Percentiles rank a stretch among this genome's conserved stretches.
phyloP scores from a whole-genome alignment of 2,888 invertebrate species.

The Entomobrya multifasciata region DNA sequence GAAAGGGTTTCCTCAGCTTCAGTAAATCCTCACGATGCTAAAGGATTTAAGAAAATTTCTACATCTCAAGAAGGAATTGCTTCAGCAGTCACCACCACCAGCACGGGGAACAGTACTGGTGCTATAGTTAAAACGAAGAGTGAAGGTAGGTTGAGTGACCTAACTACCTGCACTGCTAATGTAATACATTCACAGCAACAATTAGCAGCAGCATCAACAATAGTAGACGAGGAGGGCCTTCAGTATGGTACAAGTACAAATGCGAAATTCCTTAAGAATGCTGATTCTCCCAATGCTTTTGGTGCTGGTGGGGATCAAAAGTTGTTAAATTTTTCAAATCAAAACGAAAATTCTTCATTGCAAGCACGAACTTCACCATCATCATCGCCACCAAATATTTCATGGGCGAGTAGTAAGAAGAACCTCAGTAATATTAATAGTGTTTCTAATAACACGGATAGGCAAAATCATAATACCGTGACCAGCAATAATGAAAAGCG shows the following conservation, averaged over 20 bases:
- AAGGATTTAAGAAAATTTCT: slow-evolving; percentile 52
- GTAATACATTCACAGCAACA: slow-evolving; percentile 50
- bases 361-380: slow-evolving; percentile 65
- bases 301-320: slow-evolving; percentile 35
- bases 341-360: slow-evolving; percentile 54
- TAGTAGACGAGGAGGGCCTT: slow-evolving; percentile 55
- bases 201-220: slow-evolving; percentile 51
- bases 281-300: slow-evolving; percentile 25
- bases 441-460: slow-evolving; percentile 48
- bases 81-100: slow-evolving; percentile 48
- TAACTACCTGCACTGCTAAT: slow-evolving; percentile 60
- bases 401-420: slow-evolving; percentile 54
- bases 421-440: slow-evolving; percentile 37
- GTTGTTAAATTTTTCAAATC: slow-evolving; percentile 47
- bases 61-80: slow-evolving; percentile 46
- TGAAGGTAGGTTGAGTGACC: slow-evolving; percentile 77
- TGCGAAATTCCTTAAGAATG: slow-evolving; percentile 19
- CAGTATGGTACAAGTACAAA: slow-evolving; percentile 54
- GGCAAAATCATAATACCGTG: slow-evolving; percentile 70
- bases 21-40: slow-evolving; percentile 64
- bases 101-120: slow-evolving; percentile 54
- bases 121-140: slow-evolving; percentile 3
- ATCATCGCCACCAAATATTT: slow-evolving; percentile 31
- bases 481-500: slow-evolving; percentile 39
- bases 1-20: slow-evolving; percentile 52